phyloP scores from a whole-genome alignment of 2,113 vertebrate genomes.

The Paraplagusia blochii region DNA sequence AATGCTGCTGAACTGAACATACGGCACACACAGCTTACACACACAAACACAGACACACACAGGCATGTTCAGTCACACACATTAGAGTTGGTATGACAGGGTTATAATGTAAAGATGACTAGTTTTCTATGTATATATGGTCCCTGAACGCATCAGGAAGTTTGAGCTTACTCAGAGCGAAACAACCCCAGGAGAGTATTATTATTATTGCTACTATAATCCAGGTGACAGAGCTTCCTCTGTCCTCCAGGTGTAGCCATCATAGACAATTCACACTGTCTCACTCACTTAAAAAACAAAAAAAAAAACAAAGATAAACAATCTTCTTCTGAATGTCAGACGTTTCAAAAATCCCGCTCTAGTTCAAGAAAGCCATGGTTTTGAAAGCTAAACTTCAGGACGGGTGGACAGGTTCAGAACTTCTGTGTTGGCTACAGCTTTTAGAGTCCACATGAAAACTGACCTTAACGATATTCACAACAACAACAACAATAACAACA shows the following conservation, averaged over 20 bases:
- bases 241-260: conserved; percentile 50
- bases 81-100: conserved; percentile 68
- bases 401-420: conserved; percentile 15
- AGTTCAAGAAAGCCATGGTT: neutral
- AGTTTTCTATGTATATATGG: conserved; percentile 49
- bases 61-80: conserved; percentile 21
- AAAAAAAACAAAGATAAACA: neutral
- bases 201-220: conserved; percentile 24
- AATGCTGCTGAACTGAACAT: conserved; percentile 61
- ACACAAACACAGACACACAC: neutral
- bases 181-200: conserved; percentile 52
- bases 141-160: conserved; percentile 52
- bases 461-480: conserved; percentile 40
- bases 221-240: conserved; percentile 35
- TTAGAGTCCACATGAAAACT: conserved; percentile 16
- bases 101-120: conserved; percentile 62
- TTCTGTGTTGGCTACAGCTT: conserved; percentile 36
- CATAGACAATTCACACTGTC: conserved; percentile 24
- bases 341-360: neutral
- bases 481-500: conserved; percentile 42
- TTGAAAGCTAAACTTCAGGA: neutral
- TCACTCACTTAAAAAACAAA: conserved; percentile 2
- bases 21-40: conserved; percentile 15
- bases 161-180: conserved; percentile 48
- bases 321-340: neutral